Percentiles rank a stretch among this genome's conserved stretches.
Conservation (phyloP, 2,888 invertebrate genomes). For the Parnassius mnemosyne region DNA sequence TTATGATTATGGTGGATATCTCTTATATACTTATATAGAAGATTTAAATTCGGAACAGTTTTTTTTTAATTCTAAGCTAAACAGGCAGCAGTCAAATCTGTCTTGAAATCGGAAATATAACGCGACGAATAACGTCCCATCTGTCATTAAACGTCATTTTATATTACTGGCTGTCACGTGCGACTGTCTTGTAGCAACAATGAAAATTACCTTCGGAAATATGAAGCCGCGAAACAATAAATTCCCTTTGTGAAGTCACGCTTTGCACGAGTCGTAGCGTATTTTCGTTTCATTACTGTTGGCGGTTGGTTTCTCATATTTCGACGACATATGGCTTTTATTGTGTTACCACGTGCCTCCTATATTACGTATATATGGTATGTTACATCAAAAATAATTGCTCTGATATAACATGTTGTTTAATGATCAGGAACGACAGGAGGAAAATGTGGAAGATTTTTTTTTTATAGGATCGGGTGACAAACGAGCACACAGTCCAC, state of each 20-base stretch:
- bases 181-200: constrained; percentile 7
- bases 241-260: constrained; percentile 15
- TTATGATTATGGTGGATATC: no score
- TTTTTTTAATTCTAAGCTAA: no score
- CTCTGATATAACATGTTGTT: no score
- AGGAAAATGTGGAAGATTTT: no score
- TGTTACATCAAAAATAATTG: no score
- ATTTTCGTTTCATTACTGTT: constrained; percentile 21
- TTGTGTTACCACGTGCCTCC: background rate
- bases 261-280: background rate
- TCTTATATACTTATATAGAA: no score
- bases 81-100: background rate
- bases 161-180: background rate
- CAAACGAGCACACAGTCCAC: no score
- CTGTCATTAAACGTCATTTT: constrained; percentile 12
- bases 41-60: no score
- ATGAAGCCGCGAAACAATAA: constrained; percentile 11
- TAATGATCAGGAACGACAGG: no score
- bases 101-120: background rate
- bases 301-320: constrained; percentile 14
- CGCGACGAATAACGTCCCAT: background rate
- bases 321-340: constrained; percentile 14
- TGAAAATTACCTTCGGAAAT: constrained; percentile 14
- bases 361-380: no score
- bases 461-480: no score